A percentile compares a stretch with the other conserved stretches of the same genome.
These are phyloP conservation scores for Chrysolina haemoptera DNA, from an alignment of 2,888 invertebrate genomes.

Conservation along the genomic window DNA sequence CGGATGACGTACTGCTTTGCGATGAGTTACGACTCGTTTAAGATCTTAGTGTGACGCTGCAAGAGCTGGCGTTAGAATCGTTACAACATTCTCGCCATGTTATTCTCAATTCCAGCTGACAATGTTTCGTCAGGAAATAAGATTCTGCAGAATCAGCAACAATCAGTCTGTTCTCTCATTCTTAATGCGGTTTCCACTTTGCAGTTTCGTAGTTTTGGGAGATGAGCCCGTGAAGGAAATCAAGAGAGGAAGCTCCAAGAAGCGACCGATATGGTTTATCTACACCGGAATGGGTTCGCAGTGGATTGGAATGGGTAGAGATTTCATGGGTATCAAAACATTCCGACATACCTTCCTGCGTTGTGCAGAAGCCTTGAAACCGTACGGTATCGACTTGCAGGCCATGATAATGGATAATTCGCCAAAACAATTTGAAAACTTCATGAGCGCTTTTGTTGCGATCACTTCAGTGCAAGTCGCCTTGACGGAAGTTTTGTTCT, in stretches of 20 bases:
- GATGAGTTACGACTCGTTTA: too few relatives aligned
- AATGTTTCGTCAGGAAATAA: too few relatives aligned
- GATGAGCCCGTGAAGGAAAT: conserved; percentile 43
- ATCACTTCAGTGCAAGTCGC: conserved; percentile 79
- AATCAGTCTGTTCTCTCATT: too few relatives aligned
- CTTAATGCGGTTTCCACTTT: too few relatives aligned
- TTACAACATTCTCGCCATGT: too few relatives aligned
- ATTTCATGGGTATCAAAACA: conserved; percentile 73
- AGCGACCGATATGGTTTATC: conserved; percentile 75
- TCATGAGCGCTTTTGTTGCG: conserved; percentile 74
- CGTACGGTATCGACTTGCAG: conserved; percentile 72
- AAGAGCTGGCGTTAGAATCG: too few relatives aligned
- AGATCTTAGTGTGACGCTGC: too few relatives aligned
- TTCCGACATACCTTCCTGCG: conserved; percentile 73
- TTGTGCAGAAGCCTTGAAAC: conserved; percentile 70
- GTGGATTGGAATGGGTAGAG: conserved; percentile 77
- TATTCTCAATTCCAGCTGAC: too few relatives aligned
- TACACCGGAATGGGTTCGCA: conserved; percentile 80
- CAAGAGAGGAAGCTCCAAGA: conserved; percentile 20
- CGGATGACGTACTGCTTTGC: too few relatives aligned
- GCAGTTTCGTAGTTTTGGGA: conserved; percentile 46
- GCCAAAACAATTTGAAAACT: conserved; percentile 68
- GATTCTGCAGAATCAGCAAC: too few relatives aligned
- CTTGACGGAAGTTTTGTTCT: conserved; percentile 84
- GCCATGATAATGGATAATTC: conserved; percentile 70